Evolutionary conservation across 2,797 vertebrate genomes (phyloP).

Genomic region (Mus caroli): DNA sequence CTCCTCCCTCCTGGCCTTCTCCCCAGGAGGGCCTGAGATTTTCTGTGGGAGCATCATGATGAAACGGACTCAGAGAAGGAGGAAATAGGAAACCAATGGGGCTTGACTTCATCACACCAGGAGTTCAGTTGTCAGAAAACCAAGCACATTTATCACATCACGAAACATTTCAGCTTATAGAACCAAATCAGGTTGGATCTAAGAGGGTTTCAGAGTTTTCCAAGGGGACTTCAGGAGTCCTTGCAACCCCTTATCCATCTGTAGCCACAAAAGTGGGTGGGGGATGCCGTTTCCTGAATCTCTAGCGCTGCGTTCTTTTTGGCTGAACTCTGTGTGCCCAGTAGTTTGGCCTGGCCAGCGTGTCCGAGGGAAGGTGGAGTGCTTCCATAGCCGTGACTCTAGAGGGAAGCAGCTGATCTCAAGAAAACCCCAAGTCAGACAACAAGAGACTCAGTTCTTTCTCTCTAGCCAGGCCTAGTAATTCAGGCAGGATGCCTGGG

Average conservation of each 20-base stretch:
- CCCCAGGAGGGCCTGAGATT: background rate
- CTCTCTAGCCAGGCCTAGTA: background rate
- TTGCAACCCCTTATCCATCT: background rate
- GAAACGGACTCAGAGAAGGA: background rate
- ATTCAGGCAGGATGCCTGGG: background rate
- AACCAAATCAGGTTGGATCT: conserved; percentile 15
- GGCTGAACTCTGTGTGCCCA: background rate
- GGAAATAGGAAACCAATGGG: conserved; percentile 64
- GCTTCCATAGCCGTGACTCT: background rate
- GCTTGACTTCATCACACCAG: conserved; percentile 59
- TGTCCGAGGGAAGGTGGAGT: background rate
- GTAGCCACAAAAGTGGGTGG: background rate
- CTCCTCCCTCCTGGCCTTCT: background rate
- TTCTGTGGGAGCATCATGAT: background rate
- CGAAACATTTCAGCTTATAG: background rate
- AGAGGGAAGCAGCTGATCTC: background rate
- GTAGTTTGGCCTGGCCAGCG: background rate
- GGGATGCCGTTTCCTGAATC: background rate
- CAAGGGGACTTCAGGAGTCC: background rate
- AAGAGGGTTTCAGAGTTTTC: conserved; percentile 14
- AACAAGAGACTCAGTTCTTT: background rate
- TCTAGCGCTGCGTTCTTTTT: conserved; percentile 12
- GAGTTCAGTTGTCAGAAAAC: conserved; percentile 44
- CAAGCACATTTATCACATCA: conserved; percentile 33
- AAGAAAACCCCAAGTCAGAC: background rate